phyloP scores from a whole-genome alignment of 2,797 vertebrate species.

The Xiphorhynchus erythropygius region DNA sequence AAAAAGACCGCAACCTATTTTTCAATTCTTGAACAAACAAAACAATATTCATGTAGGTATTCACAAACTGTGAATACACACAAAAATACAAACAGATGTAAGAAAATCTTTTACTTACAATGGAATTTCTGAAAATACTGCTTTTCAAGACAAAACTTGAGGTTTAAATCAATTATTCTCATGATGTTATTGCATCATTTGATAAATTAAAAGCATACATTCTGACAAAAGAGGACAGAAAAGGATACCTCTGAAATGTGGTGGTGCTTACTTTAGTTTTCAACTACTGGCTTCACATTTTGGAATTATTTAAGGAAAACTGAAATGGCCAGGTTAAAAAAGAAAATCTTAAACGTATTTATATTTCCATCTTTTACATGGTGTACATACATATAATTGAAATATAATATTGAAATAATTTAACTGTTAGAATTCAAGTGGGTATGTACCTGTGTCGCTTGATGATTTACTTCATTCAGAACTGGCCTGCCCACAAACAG shows the following conservation, averaged over 20 bases:
- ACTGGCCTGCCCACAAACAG: neutral
- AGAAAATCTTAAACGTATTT: neutral
- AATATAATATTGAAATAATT: neutral
- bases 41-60: neutral
- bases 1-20: neutral
- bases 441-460: neutral
- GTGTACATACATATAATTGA: neutral
- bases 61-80: constrained; percentile 1
- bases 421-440: neutral
- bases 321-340: neutral
- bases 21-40: neutral
- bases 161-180: neutral
- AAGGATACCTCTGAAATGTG: neutral
- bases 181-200: constrained; percentile 19
- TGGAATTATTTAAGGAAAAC: neutral
- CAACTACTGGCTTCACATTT: neutral
- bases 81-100: constrained; percentile 13
- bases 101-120: constrained; percentile 31
- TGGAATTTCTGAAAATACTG: constrained; percentile 42
- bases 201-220: neutral
- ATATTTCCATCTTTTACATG: neutral
- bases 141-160: neutral
- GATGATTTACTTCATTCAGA: neutral
- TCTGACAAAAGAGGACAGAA: neutral
- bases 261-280: constrained; percentile 23